A percentile compares a stretch with the other conserved stretches of the same genome.
These are phyloP conservation scores for Lytechinus variegatus DNA, from an alignment of 35 echinoderm and acorn worm species.

Conservation along the genomic window DNA sequence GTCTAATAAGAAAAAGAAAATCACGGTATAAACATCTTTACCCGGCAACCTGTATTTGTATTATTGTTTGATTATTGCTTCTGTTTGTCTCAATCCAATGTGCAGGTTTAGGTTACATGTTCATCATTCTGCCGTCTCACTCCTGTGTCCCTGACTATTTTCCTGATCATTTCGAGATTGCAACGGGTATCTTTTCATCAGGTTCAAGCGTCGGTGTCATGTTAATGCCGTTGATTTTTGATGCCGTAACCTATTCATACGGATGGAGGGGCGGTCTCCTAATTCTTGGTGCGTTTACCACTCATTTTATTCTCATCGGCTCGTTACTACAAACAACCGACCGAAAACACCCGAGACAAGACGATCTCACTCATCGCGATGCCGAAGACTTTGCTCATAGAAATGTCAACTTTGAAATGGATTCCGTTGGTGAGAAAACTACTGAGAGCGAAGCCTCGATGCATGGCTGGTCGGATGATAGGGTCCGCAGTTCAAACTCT, in stretches of 20 bases:
- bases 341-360: not conserved
- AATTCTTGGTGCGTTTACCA: not conserved
- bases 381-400: not conserved
- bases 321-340: not conserved
- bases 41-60: too few species aligned
- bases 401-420: not conserved
- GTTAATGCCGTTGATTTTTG: not conserved
- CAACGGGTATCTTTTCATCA: not conserved
- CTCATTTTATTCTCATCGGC: not conserved
- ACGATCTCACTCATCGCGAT: not conserved
- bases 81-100: not conserved
- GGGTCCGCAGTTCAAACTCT: not conserved
- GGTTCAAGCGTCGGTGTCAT: not conserved
- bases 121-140: not conserved
- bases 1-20: too few species aligned
- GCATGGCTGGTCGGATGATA: not conserved
- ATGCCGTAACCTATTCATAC: not conserved
- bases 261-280: not conserved
- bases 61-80: too few species aligned
- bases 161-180: not conserved
- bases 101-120: not conserved
- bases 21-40: too few species aligned
- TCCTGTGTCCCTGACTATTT: not conserved
- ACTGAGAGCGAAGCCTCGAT: not conserved
- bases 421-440: not conserved